A percentile compares a stretch with the other conserved stretches of the same genome.
phyloP scores from a whole-genome alignment of 2,797 vertebrate genomes.

The Xerus rutilus region DNA sequence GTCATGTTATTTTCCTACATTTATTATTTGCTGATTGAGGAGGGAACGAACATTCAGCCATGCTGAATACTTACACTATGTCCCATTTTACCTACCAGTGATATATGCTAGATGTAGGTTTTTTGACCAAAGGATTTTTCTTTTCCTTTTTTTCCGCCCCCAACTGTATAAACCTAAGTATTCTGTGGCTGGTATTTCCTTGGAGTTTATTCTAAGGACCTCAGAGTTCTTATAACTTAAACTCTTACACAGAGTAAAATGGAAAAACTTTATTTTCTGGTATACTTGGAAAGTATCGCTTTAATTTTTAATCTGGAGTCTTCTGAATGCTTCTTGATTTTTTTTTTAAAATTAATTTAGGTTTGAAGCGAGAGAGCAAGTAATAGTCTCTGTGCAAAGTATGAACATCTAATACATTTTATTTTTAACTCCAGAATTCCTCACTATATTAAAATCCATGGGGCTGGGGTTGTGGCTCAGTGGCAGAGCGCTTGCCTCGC shows the following conservation, averaged over 20 bases:
- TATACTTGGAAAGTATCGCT: neutral
- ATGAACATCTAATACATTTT: neutral
- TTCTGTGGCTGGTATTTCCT: neutral
- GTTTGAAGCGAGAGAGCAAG: neutral
- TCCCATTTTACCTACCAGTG: neutral
- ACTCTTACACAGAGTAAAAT: neutral
- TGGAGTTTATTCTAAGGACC: neutral
- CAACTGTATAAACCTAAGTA: neutral
- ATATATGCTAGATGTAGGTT: neutral
- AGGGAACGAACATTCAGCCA: neutral
- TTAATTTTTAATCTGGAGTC: neutral
- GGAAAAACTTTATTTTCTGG: neutral
- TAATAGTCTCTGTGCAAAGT: neutral
- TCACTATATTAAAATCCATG: neutral
- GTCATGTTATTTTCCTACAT: neutral
- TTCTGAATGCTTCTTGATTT: neutral
- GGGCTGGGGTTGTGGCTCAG: too few relatives aligned
- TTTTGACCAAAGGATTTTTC: neutral
- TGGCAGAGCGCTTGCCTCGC: too few relatives aligned
- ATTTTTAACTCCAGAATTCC: neutral
- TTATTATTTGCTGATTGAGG: neutral
- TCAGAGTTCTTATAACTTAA: neutral
- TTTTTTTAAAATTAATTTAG: conserved; percentile 1
- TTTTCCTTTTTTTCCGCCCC: neutral
- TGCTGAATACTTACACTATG: neutral